Evolutionary conservation across 2,797 vertebrate species (phyloP).

Genomic region (Pseudomugil gertrudae): DNA sequence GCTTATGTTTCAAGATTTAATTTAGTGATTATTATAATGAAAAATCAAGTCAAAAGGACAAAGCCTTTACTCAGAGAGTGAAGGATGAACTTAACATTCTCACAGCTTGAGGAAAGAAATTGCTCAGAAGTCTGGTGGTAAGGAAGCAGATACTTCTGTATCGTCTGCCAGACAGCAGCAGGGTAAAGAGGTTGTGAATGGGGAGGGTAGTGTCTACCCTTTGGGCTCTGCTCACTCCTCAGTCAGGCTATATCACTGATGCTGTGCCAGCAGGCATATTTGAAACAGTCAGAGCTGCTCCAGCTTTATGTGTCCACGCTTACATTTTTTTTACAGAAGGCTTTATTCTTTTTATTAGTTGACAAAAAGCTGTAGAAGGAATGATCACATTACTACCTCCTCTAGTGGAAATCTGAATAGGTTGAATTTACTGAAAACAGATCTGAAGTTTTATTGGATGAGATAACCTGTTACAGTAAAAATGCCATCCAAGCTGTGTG

Average conservation of each 20-base stretch:
- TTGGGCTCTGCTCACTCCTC: constrained; percentile 1
- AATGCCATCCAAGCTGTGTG: not conserved
- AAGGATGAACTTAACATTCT: not conserved
- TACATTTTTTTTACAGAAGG: constrained; percentile 4
- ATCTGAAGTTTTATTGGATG: not conserved
- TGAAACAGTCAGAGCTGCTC: constrained; percentile 6
- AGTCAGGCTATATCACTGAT: not conserved
- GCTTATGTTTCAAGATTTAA: not conserved
- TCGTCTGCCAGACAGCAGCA: not conserved
- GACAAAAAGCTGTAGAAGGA: not conserved
- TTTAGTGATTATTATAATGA: not conserved
- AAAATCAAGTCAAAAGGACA: not conserved
- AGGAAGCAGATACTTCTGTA: not conserved
- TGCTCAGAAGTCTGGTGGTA: not conserved
- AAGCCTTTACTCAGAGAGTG: not conserved
- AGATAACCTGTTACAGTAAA: not conserved
- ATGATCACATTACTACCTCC: not conserved
- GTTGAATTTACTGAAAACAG: not conserved
- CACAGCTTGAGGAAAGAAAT: not conserved
- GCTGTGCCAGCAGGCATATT: not conserved
- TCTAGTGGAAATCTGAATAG: not conserved
- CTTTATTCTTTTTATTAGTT: not conserved
- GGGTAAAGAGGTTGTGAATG: constrained; percentile 1
- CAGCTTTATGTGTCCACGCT: constrained; percentile 12
- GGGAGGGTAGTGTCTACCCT: constrained; percentile 1